Base-by-base conservation (phyloP, 2,113 vertebrate genomes). In the Stegastes partitus region DNA sequence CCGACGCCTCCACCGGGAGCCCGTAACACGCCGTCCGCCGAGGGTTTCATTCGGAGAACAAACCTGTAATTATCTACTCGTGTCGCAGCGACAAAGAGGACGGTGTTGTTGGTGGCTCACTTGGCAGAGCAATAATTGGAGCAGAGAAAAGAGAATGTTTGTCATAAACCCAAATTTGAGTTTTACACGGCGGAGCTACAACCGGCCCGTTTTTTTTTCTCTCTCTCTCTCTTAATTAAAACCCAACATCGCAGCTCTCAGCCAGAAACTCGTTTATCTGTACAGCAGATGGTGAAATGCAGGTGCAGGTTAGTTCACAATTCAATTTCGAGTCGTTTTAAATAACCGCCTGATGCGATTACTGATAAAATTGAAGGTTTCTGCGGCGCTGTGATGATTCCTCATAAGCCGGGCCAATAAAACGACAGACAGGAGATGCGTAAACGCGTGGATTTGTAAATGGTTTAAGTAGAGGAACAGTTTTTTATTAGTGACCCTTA, bases 51-150 rank as follows among this genome's bases (percentile, higher is more conserved):
- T 84, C 71, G 21, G 31, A 84, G 74, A 86, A 86, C 81, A 85
- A 81, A 89, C 65, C 74, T 77, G 77, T 76, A 88, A 90, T 86
- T 89, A 85, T 85, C 65, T 81, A 1, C 65, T 58, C 12, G 2
- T 42, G 70, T 55, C 77, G 71, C 53, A 57, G 68, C 47, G 49
- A 68, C 58, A 70, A 69, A 54, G 50, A 69, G 44, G 56, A 49
- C 37, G 21, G 8, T 80, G 57, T 82, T 77, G n/a, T 26, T 21
- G 45, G 26, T 64, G 66, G 22, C 61, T 65, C 65, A 34, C 55
- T 55, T 44, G 61, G 68, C 78, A 53, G 37, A 68, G 70, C 34
- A 81, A 59, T 83, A 67, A 82, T 58, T 74, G 57, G n/a, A 72
- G 56, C 11, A 12, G n/a, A 45, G 31, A 31, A 68, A 49, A 64